Base-by-base conservation (phyloP, 2,113 vertebrate species). In the Cottus gobio region DNA sequence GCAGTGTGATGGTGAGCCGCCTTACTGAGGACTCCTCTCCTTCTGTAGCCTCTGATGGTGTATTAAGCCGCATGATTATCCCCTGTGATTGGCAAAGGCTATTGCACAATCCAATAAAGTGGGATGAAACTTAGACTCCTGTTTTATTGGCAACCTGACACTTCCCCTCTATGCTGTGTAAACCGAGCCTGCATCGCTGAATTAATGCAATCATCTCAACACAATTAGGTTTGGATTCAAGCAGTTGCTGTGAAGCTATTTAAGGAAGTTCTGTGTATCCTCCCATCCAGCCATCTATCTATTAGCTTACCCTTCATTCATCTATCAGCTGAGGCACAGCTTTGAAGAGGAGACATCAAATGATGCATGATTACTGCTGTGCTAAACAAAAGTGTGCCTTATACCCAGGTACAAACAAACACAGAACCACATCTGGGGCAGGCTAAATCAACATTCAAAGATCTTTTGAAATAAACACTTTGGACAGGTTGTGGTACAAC, bases 111-210 rank as follows among this genome's bases (percentile, higher is more conserved):
- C 84, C 83, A 89, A 85, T 89, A 79, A 82, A 86, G 86, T 48
- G 77, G 84, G 83, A 87, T 89, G 84, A 84, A 89, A 87, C 67
- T 76, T 70, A 69, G 71, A 85, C 81, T 80, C 76, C 34, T 75
- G 80, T 81, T 84, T 87, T 85, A 92, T 90, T 85, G 92, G 89
- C 81, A 90, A 84, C 73, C 80, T 79, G 81, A 90, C 81, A 81
- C 87, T 73, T 87, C 83, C 39, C 13, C 2, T 75, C 82, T 90
- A 58, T 69, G 84, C 82, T 84, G 85, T 37, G 77, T 69, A 70
- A 86, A 90, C 77, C 1, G 36, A 84, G 54, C 36, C 60, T 24
- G 66, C 50, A 24, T 31, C 16, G 44, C 75, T 26, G 77, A 75
- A 88, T 85, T 85, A 88, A 93, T 83, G 80, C 60, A 84, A 84